phyloP scores from a whole-genome alignment of 1,140 invertebrate species.

The Drosophila fuyamai region DNA sequence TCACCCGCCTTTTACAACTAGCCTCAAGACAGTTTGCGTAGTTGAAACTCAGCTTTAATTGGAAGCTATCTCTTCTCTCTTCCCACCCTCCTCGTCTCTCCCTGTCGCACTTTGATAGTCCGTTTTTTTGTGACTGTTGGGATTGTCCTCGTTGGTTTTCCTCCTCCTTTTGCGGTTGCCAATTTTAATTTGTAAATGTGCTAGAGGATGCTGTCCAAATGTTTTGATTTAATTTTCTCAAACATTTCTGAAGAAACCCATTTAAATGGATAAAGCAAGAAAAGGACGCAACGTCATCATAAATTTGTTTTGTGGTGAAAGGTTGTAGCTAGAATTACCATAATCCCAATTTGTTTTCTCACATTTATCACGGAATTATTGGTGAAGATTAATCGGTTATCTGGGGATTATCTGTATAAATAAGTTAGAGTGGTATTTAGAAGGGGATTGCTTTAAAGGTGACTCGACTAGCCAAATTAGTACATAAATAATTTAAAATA shows the following conservation, averaged over 20 bases:
- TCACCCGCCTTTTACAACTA: background rate
- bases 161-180: conserved; percentile 13
- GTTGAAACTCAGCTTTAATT: conserved; percentile 31
- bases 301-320: conserved; percentile 28
- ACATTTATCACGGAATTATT: conserved; percentile 35
- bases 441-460: conserved; percentile 1
- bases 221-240: conserved; percentile 43
- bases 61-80: conserved; percentile 26
- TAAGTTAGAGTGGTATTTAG: background rate
- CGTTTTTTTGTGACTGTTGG: conserved; percentile 15
- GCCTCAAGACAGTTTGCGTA: conserved; percentile 25
- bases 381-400: conserved; percentile 25
- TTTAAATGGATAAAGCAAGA: conserved; percentile 12
- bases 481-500: too few relatives aligned
- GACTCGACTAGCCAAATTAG: too few relatives aligned
- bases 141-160: conserved; percentile 9
- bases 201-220: conserved; percentile 32
- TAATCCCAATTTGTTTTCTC: conserved; percentile 40
- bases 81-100: background rate
- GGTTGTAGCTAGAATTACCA: conserved; percentile 34
- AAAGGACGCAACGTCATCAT: conserved; percentile 2
- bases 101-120: background rate
- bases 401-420: background rate
- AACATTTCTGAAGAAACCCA: conserved; percentile 7
- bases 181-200: conserved; percentile 48